phyloP scores from a whole-genome alignment of 2,888 invertebrate genomes.

The Hirtodrosophila cameraria region DNA sequence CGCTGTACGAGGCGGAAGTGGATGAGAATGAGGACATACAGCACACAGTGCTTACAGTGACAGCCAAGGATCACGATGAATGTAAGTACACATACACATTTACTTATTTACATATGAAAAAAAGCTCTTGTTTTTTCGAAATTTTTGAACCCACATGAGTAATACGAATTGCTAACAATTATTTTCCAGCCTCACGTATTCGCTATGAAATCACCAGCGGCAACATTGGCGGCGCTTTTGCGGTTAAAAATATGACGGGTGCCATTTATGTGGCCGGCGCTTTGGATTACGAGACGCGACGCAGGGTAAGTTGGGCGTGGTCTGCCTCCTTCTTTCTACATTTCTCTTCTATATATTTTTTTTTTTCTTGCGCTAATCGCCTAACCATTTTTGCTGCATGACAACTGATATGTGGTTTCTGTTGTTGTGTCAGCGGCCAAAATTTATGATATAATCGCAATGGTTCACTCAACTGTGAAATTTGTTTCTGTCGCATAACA shows the following conservation, averaged over 20 bases:
- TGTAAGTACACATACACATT: slow-evolving; percentile 89
- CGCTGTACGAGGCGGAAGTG: slow-evolving; percentile 97
- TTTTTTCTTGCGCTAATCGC: slow-evolving; percentile 19
- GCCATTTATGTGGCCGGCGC: slow-evolving; percentile 99
- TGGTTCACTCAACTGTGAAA: slow-evolving; percentile 61
- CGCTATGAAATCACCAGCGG: slow-evolving; percentile 99
- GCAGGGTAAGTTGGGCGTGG: slow-evolving; percentile 90
- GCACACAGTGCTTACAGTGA: slow-evolving; percentile 98
- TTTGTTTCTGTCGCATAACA: slow-evolving; percentile 48
- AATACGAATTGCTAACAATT: slow-evolving; percentile 45
- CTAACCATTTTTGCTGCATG: slow-evolving; percentile 24
- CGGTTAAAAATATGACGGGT: slow-evolving; percentile 99
- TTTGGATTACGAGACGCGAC: slow-evolving; percentile 97
- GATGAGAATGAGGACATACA: slow-evolving; percentile 99
- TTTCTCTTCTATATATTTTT: slow-evolving; percentile 4
- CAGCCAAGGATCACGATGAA: slow-evolving; percentile 99
- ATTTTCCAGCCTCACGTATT: slow-evolving; percentile 94
- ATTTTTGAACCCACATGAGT: slow-evolving; percentile 12
- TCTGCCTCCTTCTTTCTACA: too few relatives aligned
- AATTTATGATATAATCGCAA: slow-evolving; percentile 51
- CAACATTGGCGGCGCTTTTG: slow-evolving; percentile 99
- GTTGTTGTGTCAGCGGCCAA: slow-evolving; percentile 15
- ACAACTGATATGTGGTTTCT: slow-evolving; percentile 27
- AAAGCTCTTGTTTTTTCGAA: slow-evolving; percentile 2
- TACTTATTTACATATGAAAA: slow-evolving; percentile 6